Base-by-base conservation (phyloP, 2,113 vertebrate genomes). In the Indicator maculatus region DNA sequence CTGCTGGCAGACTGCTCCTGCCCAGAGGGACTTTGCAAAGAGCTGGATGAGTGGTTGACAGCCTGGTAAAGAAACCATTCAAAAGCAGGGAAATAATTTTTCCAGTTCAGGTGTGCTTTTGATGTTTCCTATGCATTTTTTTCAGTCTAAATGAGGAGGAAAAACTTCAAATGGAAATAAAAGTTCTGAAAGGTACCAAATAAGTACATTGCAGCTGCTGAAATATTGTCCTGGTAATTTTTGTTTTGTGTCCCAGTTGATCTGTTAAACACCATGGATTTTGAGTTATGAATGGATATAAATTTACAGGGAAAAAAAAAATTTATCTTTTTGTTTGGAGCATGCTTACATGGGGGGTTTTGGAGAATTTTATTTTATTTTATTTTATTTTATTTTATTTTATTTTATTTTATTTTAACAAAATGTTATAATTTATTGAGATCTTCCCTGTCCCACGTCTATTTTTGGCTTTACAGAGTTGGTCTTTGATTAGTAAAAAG, bases 81-180 rank as follows among this genome's bases (percentile, higher is more conserved):
- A 45, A 74, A 93, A 75, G 44, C 58, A 92, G 38, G 75, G 33
- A 58, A 89, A 78, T 77, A 30, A 56, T 82, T 84, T 88, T 86
- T 78, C 69, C 61, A 81, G 19, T 60, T 95, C 80, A 95, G 94
- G 86, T 95, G 80, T 75, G 41, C 45, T 78, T 94, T 95, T 60
- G 58, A 64, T 83, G 73, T 78, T 92, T 75, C 31, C 59, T 12
- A 18, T 28, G 21, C 53, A 8, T 50, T 56, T 85, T 72, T 71
- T 50, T 44, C 60, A 67, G 38, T 17, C 11, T 36, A 52, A 72
- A 56, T 16, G 28, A 83, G 58, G 71, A 59, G 21, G 20, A 71
- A 82, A 36, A 36, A 70, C 79, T 83, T 83, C 45, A 76, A 36
- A 63, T 31, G 21, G 23, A 61, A 11, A 47, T 23, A 24, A 28